Base-by-base conservation (phyloP, 2,797 vertebrate genomes). In the Diplodus sargus region DNA sequence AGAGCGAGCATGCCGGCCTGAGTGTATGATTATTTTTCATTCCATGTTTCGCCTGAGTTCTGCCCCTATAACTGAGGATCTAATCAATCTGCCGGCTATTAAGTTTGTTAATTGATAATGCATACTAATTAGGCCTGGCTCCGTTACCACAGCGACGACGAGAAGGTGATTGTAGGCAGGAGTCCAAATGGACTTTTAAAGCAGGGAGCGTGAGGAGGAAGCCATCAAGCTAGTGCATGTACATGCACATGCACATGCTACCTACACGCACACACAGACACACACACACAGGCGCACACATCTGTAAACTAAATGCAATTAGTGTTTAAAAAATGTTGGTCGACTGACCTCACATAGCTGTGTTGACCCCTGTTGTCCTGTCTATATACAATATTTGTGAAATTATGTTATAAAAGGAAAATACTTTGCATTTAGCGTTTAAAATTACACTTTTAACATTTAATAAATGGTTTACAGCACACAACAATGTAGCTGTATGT, bases 101-200 rank as follows among this genome's bases (percentile, higher is more conserved):
- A 99, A 99, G 97, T 98, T 98, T 99, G 97, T 99, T 99, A 99
- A 99, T 99, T 99, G 98, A 99, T 99, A 99, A 99, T 99, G 97
- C 98, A 99, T 99, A 99, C 98, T 99, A 99, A 99, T 99, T 99
- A 98, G 97, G 96, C 96, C 96, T 95, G 96, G 96, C 96, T 95
- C 97, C 92, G 97, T 98, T 99, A 96, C 97, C 97, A 98, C 96
- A 96, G 97, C 96, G 96, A 99, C 96, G 95, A 95, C 85, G 95
- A 95, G 96, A 97, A 97, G 97, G 98, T 98, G 97, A 99, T 99
- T 99, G 97, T 99, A 99, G 97, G 97, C 97, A 97, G 95, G 95
- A 95, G 95, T 99, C 98, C 97, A 99, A 99, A 99, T 98, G 97
- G 97, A 98, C 96, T 98, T 95, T 98, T 97, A 99, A 99, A 98